A percentile compares a stretch with the other conserved stretches of the same genome.
These are phyloP conservation scores for Muscidifurax raptorellus DNA, from an alignment of 1,140 invertebrate species.

Conservation along the genomic window DNA sequence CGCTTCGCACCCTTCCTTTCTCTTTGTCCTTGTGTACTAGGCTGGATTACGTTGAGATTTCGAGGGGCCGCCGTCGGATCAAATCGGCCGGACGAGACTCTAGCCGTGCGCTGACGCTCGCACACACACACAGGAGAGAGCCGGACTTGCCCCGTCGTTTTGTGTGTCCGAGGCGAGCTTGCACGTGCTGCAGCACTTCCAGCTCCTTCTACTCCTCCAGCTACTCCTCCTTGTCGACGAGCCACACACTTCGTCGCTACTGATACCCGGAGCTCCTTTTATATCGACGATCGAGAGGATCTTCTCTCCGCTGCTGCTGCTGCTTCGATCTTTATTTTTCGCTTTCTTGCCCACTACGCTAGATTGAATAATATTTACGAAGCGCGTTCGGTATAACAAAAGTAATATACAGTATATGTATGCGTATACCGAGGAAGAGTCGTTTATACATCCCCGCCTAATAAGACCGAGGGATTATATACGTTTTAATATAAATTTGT, in stretches of 20 bases:
- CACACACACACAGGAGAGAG: not conserved
- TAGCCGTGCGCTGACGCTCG: not conserved
- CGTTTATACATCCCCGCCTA: too few relatives aligned
- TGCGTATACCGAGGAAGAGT: not conserved
- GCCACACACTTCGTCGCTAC: not conserved
- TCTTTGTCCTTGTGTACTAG: conserved; percentile 5
- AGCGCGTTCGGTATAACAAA: not conserved
- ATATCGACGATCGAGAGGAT: not conserved
- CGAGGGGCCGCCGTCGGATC: not conserved
- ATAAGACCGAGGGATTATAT: too few relatives aligned
- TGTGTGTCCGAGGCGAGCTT: not conserved
- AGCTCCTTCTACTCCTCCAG: not conserved
- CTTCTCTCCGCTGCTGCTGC: too few relatives aligned
- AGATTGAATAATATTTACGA: not conserved
- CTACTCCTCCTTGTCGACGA: not conserved
- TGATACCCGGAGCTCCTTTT: not conserved
- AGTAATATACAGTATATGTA: too few relatives aligned
- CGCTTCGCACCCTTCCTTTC: not conserved
- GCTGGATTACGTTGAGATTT: conserved; percentile 40
- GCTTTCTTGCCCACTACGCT: not conserved
- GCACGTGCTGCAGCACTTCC: not conserved
- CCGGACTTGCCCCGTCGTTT: not conserved
- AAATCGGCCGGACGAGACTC: conserved; percentile 19
- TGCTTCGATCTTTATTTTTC: not conserved
- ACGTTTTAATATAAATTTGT: too few relatives aligned